Evolutionary conservation across 2,113 vertebrate genomes (phyloP).

Genomic region (Carollia perspicillata): DNA sequence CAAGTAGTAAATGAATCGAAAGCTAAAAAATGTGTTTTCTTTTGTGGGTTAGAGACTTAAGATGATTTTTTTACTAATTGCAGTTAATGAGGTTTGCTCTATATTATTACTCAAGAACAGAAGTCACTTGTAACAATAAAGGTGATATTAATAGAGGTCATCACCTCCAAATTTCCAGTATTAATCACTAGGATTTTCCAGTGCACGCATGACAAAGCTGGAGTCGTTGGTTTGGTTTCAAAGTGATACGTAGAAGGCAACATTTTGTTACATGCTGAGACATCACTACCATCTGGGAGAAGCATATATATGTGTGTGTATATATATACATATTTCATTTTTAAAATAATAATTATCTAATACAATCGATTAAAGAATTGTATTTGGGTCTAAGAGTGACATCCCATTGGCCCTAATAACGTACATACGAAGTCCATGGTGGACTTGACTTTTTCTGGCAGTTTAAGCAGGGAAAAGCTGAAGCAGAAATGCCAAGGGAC

Average conservation of each 20-base stretch:
- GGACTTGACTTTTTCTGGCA: neutral
- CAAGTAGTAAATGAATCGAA: neutral
- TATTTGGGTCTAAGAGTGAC: neutral
- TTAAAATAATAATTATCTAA: neutral
- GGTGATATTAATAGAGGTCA: constrained; percentile 34
- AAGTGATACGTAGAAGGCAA: neutral
- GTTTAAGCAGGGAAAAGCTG: neutral
- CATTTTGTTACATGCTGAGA: neutral
- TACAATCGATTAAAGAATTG: neutral
- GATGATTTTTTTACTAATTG: constrained; percentile 38
- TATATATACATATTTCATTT: neutral
- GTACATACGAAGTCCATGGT: neutral
- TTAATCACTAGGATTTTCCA: neutral
- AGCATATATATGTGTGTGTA: neutral
- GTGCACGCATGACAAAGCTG: neutral
- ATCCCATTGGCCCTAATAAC: neutral
- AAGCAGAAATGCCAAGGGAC: neutral
- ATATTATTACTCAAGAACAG: constrained; percentile 16
- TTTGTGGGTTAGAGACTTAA: constrained; percentile 17
- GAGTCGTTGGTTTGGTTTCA: neutral
- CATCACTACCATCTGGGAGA: neutral
- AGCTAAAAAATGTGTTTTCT: neutral
- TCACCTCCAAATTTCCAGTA: neutral
- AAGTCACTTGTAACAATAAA: neutral
- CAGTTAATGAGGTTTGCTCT: constrained; percentile 41